These are phyloP conservation scores for Sylvicapra grimmia DNA, from an alignment of 2,113 vertebrate species.

Conservation along the genomic window DNA sequence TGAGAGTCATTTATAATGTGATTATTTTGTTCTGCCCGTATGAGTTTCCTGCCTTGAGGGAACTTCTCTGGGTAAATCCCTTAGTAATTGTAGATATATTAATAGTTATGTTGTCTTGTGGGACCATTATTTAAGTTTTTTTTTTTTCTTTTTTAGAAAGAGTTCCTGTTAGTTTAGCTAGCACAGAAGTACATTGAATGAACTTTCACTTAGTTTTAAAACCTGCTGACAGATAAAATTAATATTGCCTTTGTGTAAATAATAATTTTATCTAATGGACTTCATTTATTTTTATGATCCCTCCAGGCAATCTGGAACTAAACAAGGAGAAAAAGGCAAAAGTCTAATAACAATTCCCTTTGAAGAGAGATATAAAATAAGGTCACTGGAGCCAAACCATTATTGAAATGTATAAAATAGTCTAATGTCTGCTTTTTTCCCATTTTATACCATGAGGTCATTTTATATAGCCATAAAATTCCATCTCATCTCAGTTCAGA, in stretches of 20 bases:
- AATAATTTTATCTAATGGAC: conserved; percentile 54
- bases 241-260: conserved; percentile 57
- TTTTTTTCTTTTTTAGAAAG: neutral
- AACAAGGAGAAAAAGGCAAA: conserved; percentile 38
- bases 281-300: conserved; percentile 65
- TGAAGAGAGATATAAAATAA: conserved; percentile 36
- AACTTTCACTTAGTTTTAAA: conserved; percentile 38
- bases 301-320: conserved; percentile 43
- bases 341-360: conserved; percentile 12
- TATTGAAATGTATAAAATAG: conserved; percentile 59
- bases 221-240: conserved; percentile 59
- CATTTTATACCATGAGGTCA: conserved; percentile 37
- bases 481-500: neutral
- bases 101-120: neutral
- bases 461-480: conserved; percentile 38
- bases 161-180: neutral
- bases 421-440: conserved; percentile 57
- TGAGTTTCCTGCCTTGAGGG: neutral
- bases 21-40: conserved; percentile 32
- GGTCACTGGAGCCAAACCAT: conserved; percentile 42
- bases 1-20: neutral
- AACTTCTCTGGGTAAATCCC: conserved; percentile 5
- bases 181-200: conserved; percentile 19
- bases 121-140: neutral
- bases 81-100: neutral